These are phyloP conservation scores for Bombylius major DNA, from an alignment of 2,888 invertebrate genomes.

Conservation along the genomic window DNA sequence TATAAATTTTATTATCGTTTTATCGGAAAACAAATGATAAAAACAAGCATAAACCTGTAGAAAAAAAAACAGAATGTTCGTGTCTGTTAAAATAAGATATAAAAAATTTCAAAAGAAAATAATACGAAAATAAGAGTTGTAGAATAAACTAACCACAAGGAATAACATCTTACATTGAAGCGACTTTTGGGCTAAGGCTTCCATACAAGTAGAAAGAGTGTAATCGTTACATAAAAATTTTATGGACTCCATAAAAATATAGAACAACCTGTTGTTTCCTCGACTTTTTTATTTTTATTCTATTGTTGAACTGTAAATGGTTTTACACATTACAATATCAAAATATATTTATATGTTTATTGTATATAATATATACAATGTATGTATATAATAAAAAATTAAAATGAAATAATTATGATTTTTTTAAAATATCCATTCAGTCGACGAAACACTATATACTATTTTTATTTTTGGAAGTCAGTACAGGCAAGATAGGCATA, in stretches of 20 bases:
- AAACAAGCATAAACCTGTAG: not conserved
- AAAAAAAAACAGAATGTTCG: not conserved
- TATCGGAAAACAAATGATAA: conserved; percentile 13
- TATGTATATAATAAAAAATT: not conserved
- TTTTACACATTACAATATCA: not conserved
- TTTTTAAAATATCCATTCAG: too few species aligned
- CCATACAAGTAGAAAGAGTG: conserved; percentile 11
- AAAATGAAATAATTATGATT: not conserved
- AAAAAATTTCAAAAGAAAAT: too few species aligned
- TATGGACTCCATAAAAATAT: conserved; percentile 16
- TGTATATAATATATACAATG: not conserved
- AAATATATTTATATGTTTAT: not conserved
- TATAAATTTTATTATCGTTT: conserved; percentile 25
- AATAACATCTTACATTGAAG: too few species aligned
- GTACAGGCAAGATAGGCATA: too few species aligned
- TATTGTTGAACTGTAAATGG: too few species aligned
- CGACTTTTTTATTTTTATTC: conserved; percentile 1
- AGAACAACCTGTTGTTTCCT: conserved; percentile 15
- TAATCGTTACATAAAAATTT: conserved; percentile 17
- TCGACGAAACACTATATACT: too few species aligned
- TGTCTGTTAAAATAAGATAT: not conserved
- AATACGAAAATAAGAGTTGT: too few species aligned
- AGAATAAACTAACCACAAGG: not conserved
- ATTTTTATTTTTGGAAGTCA: too few species aligned
- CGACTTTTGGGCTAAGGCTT: not conserved